Evolutionary conservation across 2,888 invertebrate species (phyloP).

Genomic region (Anoplius nigerrimus): DNA sequence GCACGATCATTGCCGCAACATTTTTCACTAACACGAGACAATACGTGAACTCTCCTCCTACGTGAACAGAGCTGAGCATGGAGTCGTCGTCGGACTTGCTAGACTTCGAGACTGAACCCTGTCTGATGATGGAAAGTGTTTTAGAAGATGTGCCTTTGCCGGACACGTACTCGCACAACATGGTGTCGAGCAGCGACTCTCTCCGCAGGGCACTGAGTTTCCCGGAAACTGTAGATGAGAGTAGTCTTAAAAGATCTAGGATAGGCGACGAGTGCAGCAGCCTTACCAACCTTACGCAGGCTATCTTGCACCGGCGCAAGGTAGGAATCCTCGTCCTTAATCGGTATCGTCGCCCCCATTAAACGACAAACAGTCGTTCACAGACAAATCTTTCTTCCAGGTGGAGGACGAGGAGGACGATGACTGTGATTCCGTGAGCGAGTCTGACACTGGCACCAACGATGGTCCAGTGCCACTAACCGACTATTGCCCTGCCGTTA

Average conservation of each 20-base stretch:
- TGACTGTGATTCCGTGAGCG: constrained; percentile 71
- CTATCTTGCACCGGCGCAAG: constrained; percentile 84
- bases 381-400: no score
- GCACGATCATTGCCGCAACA: no score
- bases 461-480: constrained; percentile 71
- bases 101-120: constrained; percentile 89
- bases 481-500: constrained; percentile 78
- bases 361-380: neutral
- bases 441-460: constrained; percentile 76
- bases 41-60: constrained; percentile 18
- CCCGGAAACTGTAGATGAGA: constrained; percentile 67
- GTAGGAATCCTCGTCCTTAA: constrained; percentile 49
- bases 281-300: constrained; percentile 86
- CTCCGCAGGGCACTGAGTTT: constrained; percentile 70
- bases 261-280: constrained; percentile 79
- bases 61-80: constrained; percentile 75
- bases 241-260: constrained; percentile 55
- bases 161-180: constrained; percentile 82
- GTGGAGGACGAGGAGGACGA: constrained; percentile 72
- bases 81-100: constrained; percentile 85
- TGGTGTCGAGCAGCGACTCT: constrained; percentile 80
- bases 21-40: no score
- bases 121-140: constrained; percentile 88
- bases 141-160: constrained; percentile 81
- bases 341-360: neutral